Conservation (phyloP, 2,797 vertebrate species). For the Alcedo atthis region DNA sequence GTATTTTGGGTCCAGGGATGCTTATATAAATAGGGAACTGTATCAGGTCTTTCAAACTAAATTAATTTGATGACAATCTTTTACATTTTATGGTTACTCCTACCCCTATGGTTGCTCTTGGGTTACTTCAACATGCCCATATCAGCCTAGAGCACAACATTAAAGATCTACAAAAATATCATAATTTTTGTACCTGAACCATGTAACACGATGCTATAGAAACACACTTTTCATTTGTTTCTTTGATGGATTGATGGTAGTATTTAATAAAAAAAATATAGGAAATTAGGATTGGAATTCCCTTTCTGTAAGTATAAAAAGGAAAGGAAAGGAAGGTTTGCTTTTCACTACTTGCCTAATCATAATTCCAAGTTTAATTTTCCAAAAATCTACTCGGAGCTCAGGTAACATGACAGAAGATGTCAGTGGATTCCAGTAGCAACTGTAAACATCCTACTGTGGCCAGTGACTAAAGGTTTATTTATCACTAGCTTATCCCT, state of each 20-base stretch:
- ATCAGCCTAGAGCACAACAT: neutral
- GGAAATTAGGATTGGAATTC: neutral
- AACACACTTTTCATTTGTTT: neutral
- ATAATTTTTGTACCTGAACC: neutral
- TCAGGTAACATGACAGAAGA: neutral
- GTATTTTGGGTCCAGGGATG: no score
- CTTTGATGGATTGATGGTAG: neutral
- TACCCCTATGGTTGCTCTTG: no score
- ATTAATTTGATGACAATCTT: neutral
- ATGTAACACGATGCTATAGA: neutral
- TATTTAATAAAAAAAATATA: neutral
- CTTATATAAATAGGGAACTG: no score
- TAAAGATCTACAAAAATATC: neutral
- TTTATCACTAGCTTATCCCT: neutral
- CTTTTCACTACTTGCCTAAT: neutral
- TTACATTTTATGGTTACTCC: no score
- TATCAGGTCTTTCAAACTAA: neutral
- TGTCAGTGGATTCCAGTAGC: neutral
- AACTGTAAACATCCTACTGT: neutral
- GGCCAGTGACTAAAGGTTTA: neutral
- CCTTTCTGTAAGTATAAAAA: neutral
- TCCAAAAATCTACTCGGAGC: no score
- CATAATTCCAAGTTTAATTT: no score
- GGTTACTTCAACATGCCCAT: neutral
- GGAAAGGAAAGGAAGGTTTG: neutral